Base-by-base conservation (phyloP, 2,888 invertebrate genomes). In the Amphipyra tragopoginis region DNA sequence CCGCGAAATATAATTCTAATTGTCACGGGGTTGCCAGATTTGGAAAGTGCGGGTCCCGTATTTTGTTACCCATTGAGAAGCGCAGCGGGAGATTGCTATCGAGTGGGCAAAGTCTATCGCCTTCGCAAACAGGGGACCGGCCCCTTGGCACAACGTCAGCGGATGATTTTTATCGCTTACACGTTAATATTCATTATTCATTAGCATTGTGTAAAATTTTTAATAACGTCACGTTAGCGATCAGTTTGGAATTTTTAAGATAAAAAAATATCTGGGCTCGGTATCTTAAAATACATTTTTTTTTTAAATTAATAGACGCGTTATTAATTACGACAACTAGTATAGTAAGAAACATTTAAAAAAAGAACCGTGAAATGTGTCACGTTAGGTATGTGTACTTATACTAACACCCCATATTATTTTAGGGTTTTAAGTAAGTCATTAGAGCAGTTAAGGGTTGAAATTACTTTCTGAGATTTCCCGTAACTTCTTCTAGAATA, bases 101-200 rank as follows among this genome's bases (percentile, higher is more conserved):
- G 79, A 84, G 86, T 82, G 85, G 83, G 79, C 73, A 78, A 75
- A 79, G 82, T 80, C 82, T 83, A 82, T 85, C 86, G 85, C 83
- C 85, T 85, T 74, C 63, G 72, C 79, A 79, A 79, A 79, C 78
- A 84, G 85, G 81, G 87, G 86, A 78, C 75, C 80, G 77, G 82
- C 73, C 77, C 77, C 55, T 50, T 47, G 59, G 65, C 75, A 82
- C 81, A 53, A 62, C 77, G 85, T 88, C 90, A 86, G 86, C 86
- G 82, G 33, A 80, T 69, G 83, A 86, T 87, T 91, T 87, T 92
- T 88, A 90, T 90, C 90, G 84, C 83, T 81, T 82, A 80, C 85
- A 74, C 80, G 80, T 85, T 85, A 86, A 90, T 88, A 93, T 93
- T 91, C 89, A 93, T 90, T 89, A 91, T 89, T 89, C 90, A 90